These are phyloP conservation scores for Charanyca ferruginea DNA, from an alignment of 2,888 invertebrate species.

Conservation along the genomic window DNA sequence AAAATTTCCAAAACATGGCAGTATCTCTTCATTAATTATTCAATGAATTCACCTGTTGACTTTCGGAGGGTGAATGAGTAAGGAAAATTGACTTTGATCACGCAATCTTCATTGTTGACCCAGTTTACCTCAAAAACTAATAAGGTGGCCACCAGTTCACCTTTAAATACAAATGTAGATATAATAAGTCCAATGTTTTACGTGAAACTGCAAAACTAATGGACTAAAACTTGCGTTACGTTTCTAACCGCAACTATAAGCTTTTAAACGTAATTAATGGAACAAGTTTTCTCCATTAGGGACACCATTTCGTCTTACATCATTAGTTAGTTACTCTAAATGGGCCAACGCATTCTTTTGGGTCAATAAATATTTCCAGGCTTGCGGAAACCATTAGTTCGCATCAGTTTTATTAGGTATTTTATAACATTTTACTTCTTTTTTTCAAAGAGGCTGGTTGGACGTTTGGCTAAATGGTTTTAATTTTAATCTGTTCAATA, in stretches of 20 bases:
- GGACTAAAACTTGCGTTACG: conserved; percentile 16
- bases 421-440: conserved; percentile 1
- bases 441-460: not conserved
- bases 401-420: conserved; percentile 10
- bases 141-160: conserved; percentile 35
- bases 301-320: conserved; percentile 42
- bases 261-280: conserved; percentile 52
- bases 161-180: conserved; percentile 33
- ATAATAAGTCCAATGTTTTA: conserved; percentile 12
- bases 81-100: conserved; percentile 75
- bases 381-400: conserved; percentile 24
- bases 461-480: not conserved
- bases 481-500: not conserved
- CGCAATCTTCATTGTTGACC: conserved; percentile 74
- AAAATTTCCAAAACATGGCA: conserved; percentile 45
- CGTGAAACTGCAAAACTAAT: conserved; percentile 33
- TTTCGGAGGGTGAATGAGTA: conserved; percentile 67
- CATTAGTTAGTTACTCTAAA: conserved; percentile 45
- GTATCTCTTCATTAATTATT: conserved; percentile 79
- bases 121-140: conserved; percentile 61
- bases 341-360: conserved; percentile 51
- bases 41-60: conserved; percentile 85
- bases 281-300: conserved; percentile 58
- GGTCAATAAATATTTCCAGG: conserved; percentile 43
- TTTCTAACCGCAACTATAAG: conserved; percentile 38